Percentiles rank a stretch among this genome's conserved stretches.
Conservation (phyloP, 2,888 invertebrate genomes). For the Thera obeliscata region DNA sequence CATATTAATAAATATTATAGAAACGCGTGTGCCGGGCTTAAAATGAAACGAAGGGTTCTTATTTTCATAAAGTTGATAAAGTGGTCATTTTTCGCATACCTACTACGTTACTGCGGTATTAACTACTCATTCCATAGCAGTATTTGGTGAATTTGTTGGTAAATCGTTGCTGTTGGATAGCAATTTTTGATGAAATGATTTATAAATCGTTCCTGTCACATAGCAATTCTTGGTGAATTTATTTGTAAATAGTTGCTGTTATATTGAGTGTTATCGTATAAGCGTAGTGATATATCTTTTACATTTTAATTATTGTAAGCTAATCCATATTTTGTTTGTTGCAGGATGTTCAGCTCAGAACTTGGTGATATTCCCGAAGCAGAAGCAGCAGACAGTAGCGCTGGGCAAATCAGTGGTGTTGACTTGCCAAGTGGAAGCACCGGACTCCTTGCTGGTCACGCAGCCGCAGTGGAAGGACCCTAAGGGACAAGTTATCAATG, state of each 20-base stretch:
- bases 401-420: constrained; percentile 90
- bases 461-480: constrained; percentile 93
- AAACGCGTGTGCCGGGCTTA: too few species aligned
- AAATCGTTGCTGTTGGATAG: too few species aligned
- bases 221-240: too few species aligned
- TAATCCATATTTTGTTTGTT: constrained; percentile 21
- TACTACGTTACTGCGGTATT: too few species aligned
- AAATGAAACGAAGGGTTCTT: too few species aligned
- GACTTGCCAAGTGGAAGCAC: constrained; percentile 90
- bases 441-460: constrained; percentile 87
- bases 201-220: too few species aligned
- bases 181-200: too few species aligned
- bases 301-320: not conserved
- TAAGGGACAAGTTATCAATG: constrained; percentile 87
- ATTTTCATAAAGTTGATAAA: too few species aligned
- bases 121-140: too few species aligned
- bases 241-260: not conserved
- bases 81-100: too few species aligned
- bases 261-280: not conserved
- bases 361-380: constrained; percentile 89
- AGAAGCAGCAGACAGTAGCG: constrained; percentile 88
- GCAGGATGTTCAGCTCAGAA: constrained; percentile 77
- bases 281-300: not conserved
- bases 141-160: too few species aligned
- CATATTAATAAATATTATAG: too few species aligned